Evolutionary conservation across 2,113 vertebrate genomes (phyloP).

Genomic region (Pygoscelis antarcticus): DNA sequence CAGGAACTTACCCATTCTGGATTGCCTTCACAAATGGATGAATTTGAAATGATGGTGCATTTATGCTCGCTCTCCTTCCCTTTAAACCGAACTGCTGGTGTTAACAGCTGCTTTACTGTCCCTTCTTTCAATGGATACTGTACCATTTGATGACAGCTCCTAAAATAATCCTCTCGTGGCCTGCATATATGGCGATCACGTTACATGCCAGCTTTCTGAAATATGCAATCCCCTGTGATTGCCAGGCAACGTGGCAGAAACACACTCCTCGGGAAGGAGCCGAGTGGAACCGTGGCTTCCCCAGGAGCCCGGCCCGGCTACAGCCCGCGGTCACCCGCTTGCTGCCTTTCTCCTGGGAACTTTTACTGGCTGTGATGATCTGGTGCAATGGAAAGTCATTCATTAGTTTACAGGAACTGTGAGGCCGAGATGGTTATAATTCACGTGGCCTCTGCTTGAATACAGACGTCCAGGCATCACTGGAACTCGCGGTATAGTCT

Average conservation of each 20-base stretch:
- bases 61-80: background rate
- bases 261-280: background rate
- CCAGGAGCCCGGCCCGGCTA: background rate
- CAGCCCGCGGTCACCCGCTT: background rate
- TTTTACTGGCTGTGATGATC: background rate
- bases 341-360: background rate
- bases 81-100: background rate
- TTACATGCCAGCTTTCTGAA: conserved; percentile 19
- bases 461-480: background rate
- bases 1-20: background rate
- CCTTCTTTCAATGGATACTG: background rate
- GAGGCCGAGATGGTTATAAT: background rate
- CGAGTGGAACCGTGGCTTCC: background rate
- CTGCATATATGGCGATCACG: background rate
- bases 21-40: fast-evolving
- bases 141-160: background rate
- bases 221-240: background rate
- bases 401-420: background rate
- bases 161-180: background rate
- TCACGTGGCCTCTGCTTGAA: background rate
- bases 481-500: background rate
- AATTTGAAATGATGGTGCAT: background rate
- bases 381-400: background rate
- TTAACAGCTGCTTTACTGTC: conserved; percentile 23
- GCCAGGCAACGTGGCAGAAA: conserved; percentile 40